These are phyloP conservation scores for Ramphastos sulfuratus DNA, from an alignment of 2,113 vertebrate species.

Conservation along the genomic window DNA sequence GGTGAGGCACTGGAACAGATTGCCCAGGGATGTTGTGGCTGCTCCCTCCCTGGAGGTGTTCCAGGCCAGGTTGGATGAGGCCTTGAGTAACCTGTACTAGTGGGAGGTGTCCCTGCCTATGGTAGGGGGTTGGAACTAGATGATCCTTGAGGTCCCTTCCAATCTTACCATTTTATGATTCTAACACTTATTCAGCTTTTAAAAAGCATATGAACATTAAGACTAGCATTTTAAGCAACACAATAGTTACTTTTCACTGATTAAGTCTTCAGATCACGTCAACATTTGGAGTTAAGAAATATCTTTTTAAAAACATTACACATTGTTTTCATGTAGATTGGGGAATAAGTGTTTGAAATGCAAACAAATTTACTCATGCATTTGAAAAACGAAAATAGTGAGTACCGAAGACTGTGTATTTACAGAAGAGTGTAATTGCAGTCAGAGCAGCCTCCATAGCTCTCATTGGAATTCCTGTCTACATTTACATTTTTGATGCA, in stretches of 20 bases:
- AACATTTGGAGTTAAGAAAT: background rate
- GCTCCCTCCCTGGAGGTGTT: too few species aligned
- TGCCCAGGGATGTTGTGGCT: too few species aligned
- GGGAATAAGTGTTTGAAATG: background rate
- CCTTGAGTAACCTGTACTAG: too few species aligned
- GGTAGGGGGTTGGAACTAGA: too few species aligned
- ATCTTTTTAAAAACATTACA: background rate
- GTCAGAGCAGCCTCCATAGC: background rate
- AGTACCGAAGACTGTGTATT: background rate
- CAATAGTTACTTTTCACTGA: background rate
- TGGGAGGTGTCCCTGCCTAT: too few species aligned
- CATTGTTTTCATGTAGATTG: background rate
- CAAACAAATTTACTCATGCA: background rate
- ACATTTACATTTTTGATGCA: background rate
- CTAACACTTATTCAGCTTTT: background rate
- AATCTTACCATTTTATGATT: too few species aligned
- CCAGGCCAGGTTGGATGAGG: too few species aligned
- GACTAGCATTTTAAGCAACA: background rate
- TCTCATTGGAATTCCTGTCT: background rate
- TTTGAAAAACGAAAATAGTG: background rate
- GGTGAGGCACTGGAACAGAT: too few species aligned
- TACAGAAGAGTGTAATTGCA: background rate
- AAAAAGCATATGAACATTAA: background rate
- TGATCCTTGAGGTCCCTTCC: too few species aligned
- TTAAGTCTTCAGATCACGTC: background rate